These are phyloP conservation scores for Eupelmus urozonus DNA, from an alignment of 2,888 invertebrate genomes.

Conservation along the genomic window DNA sequence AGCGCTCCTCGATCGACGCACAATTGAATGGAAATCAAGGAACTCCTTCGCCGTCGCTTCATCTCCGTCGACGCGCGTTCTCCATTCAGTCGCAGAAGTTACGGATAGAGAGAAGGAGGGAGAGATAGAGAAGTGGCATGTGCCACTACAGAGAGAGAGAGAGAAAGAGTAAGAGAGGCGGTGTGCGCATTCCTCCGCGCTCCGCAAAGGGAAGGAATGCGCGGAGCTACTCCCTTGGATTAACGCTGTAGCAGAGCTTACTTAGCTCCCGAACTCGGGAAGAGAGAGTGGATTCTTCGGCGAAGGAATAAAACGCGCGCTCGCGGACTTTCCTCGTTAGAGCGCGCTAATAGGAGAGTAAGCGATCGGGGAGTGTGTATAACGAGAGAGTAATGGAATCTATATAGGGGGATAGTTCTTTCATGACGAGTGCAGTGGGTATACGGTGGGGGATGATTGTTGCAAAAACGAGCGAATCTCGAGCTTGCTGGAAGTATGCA, in stretches of 20 bases:
- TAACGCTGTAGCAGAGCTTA: not conserved
- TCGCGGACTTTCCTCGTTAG: constrained; percentile 36
- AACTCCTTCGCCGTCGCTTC: not conserved
- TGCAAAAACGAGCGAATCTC: constrained; percentile 20
- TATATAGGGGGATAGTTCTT: too few species aligned
- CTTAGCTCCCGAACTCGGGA: not conserved
- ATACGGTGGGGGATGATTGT: constrained; percentile 23
- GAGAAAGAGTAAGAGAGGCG: not conserved
- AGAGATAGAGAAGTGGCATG: constrained; percentile 41
- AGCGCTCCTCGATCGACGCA: constrained; percentile 29
- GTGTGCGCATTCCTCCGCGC: not conserved
- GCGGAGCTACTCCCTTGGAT: too few species aligned
- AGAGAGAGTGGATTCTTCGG: not conserved
- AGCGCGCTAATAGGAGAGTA: constrained; percentile 26
- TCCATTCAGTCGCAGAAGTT: constrained; percentile 16
- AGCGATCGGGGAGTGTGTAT: constrained; percentile 7
- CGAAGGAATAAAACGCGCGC: constrained; percentile 1
- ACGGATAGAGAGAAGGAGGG: too few species aligned
- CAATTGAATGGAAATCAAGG: constrained; percentile 40
- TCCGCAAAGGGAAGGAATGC: too few species aligned
- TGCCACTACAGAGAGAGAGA: not conserved
- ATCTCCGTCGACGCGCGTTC: not conserved
- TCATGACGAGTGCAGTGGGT: too few species aligned
- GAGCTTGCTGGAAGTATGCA: too few species aligned
- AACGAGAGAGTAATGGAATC: constrained; percentile 35